A percentile compares a stretch with the other conserved stretches of the same genome.
Conservation (phyloP, 2,113 vertebrate genomes). For the Otolemur garnettii region DNA sequence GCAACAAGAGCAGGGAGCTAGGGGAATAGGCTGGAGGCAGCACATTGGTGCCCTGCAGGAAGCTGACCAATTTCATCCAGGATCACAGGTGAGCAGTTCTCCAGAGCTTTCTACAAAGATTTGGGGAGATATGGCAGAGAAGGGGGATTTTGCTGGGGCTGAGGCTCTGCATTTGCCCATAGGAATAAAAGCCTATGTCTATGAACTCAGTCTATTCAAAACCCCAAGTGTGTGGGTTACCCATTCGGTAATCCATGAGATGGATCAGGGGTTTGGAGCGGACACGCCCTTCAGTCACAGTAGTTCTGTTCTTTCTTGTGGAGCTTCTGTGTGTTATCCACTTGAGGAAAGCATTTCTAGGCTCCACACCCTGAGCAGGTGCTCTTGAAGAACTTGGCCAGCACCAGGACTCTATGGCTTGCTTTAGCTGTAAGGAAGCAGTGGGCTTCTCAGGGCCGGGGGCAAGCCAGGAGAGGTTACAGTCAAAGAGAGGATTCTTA, state of each 20-base stretch:
- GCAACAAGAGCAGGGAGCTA: not conserved
- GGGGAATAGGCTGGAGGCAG: not conserved
- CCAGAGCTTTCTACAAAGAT: not conserved
- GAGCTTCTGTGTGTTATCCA: not conserved
- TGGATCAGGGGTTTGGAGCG: not conserved
- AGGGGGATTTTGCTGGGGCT: not conserved
- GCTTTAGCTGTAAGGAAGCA: not conserved
- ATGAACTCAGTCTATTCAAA: constrained; percentile 16
- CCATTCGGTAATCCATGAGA: not conserved
- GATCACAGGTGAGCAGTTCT: not conserved
- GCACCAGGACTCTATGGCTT: not conserved
- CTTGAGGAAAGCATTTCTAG: not conserved
- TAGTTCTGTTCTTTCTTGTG: not conserved
- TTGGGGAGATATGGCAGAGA: not conserved
- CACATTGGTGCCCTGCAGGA: not conserved
- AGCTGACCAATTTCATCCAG: not conserved
- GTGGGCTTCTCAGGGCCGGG: not conserved
- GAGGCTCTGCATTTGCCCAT: not conserved
- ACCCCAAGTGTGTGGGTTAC: not conserved
- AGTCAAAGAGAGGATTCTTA: not conserved
- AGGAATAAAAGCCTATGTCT: not conserved
- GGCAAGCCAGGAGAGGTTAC: not conserved
- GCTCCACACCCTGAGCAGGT: not conserved
- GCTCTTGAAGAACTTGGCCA: not conserved
- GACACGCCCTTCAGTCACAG: not conserved